These are phyloP conservation scores for Glossosoma conforme DNA, from an alignment of 1,140 invertebrate species.

Conservation along the genomic window DNA sequence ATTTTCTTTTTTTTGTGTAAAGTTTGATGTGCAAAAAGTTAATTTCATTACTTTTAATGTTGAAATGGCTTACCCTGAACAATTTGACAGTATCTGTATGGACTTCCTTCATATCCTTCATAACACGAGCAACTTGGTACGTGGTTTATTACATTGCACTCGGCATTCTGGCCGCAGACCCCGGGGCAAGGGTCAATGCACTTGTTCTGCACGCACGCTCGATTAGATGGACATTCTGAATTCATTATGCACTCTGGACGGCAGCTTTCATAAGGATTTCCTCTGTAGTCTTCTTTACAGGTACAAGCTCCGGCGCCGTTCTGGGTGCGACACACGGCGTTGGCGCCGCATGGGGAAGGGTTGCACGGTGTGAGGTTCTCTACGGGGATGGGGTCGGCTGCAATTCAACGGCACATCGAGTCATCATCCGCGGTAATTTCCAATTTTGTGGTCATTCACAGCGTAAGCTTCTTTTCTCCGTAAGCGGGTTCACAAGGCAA, in stretches of 20 bases:
- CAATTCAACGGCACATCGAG: no score
- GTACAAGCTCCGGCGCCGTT: slow-evolving; percentile 62
- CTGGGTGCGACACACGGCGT: slow-evolving; percentile 58
- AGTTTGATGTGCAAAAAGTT: no score
- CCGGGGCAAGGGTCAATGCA: slow-evolving; percentile 65
- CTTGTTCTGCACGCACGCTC: slow-evolving; percentile 58
- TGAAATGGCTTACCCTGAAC: slow-evolving; percentile 24
- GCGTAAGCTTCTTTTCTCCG: no score
- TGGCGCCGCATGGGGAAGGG: slow-evolving; percentile 56
- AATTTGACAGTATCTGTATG: slow-evolving; percentile 54
- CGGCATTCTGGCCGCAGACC: slow-evolving; percentile 60
- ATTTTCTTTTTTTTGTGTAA: no score
- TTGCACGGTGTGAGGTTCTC: slow-evolving; percentile 45
- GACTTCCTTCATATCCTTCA: slow-evolving; percentile 73
- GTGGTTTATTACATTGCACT: slow-evolving; percentile 62
- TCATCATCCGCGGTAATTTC: no score
- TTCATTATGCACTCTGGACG: slow-evolving; percentile 63
- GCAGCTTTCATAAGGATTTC: slow-evolving; percentile 62
- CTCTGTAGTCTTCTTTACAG: slow-evolving; percentile 55
- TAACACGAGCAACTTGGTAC: slow-evolving; percentile 59
- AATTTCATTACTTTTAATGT: no score
- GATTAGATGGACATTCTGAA: slow-evolving; percentile 58
- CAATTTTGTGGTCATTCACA: no score
- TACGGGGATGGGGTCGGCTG: slow-evolving; percentile 1
- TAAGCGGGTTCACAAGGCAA: no score